Evolutionary conservation across 2,113 vertebrate species (phyloP).

Genomic region (Girardinichthys multiradiatus): DNA sequence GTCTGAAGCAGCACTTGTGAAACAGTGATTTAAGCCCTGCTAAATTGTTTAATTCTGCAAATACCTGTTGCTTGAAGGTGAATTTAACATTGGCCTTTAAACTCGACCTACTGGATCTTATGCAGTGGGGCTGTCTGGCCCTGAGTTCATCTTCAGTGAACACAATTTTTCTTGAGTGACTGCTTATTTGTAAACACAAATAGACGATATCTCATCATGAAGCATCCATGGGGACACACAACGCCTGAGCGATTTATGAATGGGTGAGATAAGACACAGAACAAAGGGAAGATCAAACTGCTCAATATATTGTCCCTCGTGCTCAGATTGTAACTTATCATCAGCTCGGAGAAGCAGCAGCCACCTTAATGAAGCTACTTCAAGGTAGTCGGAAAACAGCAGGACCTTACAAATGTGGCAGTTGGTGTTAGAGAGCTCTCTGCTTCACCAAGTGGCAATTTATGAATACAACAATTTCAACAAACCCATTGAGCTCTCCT

Average conservation of each 20-base stretch:
- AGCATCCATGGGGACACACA: constrained; percentile 29
- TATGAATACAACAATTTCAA: constrained; percentile 60
- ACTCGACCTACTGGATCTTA: constrained; percentile 8
- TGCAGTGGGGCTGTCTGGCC: constrained; percentile 12
- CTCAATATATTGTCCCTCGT: constrained; percentile 57
- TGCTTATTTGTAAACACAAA: constrained; percentile 56
- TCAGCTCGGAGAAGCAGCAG: constrained; percentile 16
- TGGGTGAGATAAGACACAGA: constrained; percentile 48
- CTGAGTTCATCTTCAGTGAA: constrained; percentile 26
- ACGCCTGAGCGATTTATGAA: constrained; percentile 61
- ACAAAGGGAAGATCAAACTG: constrained; percentile 57
- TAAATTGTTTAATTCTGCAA: background rate
- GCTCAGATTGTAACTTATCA: constrained; percentile 51
- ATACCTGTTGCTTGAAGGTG: constrained; percentile 3
- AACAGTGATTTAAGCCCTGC: background rate
- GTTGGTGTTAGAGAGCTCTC: constrained; percentile 57
- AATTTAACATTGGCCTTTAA: constrained; percentile 14
- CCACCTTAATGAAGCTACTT: constrained; percentile 38
- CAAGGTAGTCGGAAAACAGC: constrained; percentile 29
- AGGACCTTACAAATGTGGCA: constrained; percentile 47
- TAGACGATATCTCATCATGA: constrained; percentile 39
- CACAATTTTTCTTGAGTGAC: constrained; percentile 20
- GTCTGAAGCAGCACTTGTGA: background rate
- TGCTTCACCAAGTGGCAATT: constrained; percentile 60
- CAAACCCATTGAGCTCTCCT: constrained; percentile 63